phyloP scores from a whole-genome alignment of 2,113 vertebrate species.

The Leucoraja erinaceus region DNA sequence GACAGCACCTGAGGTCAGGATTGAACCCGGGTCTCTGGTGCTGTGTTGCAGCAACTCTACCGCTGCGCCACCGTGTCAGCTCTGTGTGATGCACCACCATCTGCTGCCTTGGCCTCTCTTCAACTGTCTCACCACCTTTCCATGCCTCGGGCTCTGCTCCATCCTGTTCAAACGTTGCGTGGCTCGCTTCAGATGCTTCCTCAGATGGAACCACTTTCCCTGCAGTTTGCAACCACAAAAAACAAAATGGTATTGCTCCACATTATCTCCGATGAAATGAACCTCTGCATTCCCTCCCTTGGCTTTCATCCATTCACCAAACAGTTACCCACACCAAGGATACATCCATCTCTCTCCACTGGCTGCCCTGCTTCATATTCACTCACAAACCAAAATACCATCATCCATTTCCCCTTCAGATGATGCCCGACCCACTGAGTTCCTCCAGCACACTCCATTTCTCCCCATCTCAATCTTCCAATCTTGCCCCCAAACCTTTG shows the following conservation, averaged over 20 bases:
- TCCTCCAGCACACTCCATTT: background rate
- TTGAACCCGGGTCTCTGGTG: too few relatives aligned
- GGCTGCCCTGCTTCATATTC: background rate
- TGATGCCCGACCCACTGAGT: too few relatives aligned
- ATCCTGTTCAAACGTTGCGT: background rate
- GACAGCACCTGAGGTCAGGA: too few relatives aligned
- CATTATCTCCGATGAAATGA: background rate
- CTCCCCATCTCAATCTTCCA: background rate
- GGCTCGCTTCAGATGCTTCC: background rate
- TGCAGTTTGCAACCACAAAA: background rate
- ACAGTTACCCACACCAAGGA: background rate
- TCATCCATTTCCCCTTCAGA: too few relatives aligned
- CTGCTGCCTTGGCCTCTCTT: background rate
- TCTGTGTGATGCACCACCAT: background rate
- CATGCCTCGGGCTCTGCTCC: background rate
- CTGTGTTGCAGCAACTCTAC: too few relatives aligned
- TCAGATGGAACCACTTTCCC: background rate
- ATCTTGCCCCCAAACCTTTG: background rate
- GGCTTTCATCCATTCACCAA: background rate
- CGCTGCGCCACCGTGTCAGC: too few relatives aligned
- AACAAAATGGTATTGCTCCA: background rate
- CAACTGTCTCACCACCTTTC: background rate
- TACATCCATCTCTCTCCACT: background rate
- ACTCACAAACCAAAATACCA: too few relatives aligned
- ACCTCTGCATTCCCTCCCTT: background rate